Conservation (phyloP, 2,113 vertebrate genomes). For the Penelope pileata region DNA sequence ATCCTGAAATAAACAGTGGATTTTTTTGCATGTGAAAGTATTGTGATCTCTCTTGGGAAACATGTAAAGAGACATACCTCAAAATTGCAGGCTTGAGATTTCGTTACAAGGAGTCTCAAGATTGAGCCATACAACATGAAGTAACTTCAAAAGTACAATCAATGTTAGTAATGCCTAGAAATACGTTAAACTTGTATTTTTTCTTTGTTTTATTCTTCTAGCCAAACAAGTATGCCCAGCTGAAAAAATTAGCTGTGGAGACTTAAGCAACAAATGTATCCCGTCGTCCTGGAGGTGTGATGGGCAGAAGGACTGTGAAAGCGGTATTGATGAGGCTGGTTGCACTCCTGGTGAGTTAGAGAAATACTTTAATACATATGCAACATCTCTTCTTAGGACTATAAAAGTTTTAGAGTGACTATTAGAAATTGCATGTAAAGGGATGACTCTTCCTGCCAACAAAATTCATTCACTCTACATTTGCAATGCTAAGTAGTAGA, state of each 20-base stretch:
- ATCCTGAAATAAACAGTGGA: background rate
- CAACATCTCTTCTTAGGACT: background rate
- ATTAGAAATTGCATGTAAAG: background rate
- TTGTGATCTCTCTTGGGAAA: background rate
- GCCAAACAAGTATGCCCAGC: slow-evolving; percentile 90
- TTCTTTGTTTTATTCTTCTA: slow-evolving; percentile 66
- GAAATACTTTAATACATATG: background rate
- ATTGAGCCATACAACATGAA: background rate
- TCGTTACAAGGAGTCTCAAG: background rate
- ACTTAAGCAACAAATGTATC: slow-evolving; percentile 89
- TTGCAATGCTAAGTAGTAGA: background rate
- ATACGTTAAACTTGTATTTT: background rate
- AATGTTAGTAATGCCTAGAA: background rate
- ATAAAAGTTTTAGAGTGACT: background rate
- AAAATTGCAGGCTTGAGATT: background rate
- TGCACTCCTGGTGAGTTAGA: slow-evolving; percentile 87
- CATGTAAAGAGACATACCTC: background rate
- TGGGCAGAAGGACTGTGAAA: slow-evolving; percentile 93
- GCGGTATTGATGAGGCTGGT: slow-evolving; percentile 89
- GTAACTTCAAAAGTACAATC: background rate
- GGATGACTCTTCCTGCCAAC: background rate
- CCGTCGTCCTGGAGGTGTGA: slow-evolving; percentile 94
- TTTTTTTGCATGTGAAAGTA: background rate
- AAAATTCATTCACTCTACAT: background rate
- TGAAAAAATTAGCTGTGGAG: slow-evolving; percentile 95